Evolutionary conservation across 2,797 vertebrate species (phyloP).

Genomic region (Muscicapa striata): DNA sequence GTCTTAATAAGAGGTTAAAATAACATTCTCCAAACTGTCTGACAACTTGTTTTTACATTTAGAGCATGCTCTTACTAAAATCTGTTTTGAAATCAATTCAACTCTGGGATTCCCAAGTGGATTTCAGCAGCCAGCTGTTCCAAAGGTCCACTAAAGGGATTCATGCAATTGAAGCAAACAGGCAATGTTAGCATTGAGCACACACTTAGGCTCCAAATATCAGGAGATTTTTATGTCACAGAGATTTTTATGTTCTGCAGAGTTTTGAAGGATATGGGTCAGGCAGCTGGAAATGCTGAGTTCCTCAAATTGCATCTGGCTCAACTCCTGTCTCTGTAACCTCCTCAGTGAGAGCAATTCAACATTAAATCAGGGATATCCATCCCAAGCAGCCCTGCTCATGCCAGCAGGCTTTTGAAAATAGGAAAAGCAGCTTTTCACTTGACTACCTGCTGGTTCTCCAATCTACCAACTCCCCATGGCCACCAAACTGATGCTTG

Average conservation of each 20-base stretch:
- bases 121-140: neutral
- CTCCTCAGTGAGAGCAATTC: neutral
- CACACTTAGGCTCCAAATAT: accelerated
- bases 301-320: neutral
- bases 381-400: neutral
- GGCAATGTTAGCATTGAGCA: neutral
- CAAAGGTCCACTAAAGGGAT: neutral
- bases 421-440: neutral
- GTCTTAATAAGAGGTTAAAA: neutral
- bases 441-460: neutral
- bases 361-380: neutral
- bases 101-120: neutral
- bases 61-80: neutral
- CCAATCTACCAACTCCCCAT: neutral
- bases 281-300: neutral
- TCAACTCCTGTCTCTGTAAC: neutral
- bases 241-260: accelerated
- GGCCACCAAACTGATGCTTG: neutral
- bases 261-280: neutral
- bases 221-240: neutral
- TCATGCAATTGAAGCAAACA: neutral
- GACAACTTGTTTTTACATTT: conserved; percentile 7
- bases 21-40: neutral
- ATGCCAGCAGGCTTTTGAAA: neutral
- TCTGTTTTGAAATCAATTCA: neutral